A percentile compares a stretch with the other conserved stretches of the same genome.
phyloP scores from a whole-genome alignment of 2,113 vertebrate species.

The Psilopsiagon aymara region DNA sequence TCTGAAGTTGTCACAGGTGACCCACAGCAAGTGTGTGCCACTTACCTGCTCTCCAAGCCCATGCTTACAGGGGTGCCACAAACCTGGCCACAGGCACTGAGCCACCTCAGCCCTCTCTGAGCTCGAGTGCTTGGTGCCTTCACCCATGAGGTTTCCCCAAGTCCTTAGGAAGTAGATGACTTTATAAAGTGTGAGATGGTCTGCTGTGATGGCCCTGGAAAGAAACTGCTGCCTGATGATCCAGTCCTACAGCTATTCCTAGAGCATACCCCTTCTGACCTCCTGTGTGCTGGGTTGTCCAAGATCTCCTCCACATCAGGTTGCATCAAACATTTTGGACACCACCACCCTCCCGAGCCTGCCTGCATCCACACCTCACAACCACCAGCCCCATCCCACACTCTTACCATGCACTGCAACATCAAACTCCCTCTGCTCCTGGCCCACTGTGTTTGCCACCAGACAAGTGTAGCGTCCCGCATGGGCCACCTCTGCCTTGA shows the following conservation, averaged over 20 bases:
- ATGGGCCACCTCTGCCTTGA: constrained; percentile 13
- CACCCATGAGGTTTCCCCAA: not conserved
- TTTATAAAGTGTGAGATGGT: not conserved
- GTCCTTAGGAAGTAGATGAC: not conserved
- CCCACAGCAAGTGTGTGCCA: not conserved
- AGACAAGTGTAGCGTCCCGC: constrained; percentile 72
- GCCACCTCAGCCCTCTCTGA: not conserved
- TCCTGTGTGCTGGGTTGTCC: accelerated
- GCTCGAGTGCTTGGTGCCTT: not conserved
- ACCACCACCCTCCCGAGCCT: not conserved
- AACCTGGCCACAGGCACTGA: not conserved
- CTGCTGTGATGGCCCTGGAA: not conserved
- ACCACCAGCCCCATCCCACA: not conserved
- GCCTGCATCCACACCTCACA: not conserved
- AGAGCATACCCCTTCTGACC: not conserved
- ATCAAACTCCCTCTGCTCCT: constrained; percentile 60
- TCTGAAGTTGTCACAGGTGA: not conserved
- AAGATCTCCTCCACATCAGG: not conserved
- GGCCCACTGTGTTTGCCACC: constrained; percentile 19
- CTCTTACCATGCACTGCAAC: constrained; percentile 72
- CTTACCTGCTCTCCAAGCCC: not conserved
- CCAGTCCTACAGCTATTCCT: not conserved
- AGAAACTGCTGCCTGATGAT: not conserved
- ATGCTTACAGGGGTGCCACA: not conserved
- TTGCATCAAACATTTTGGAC: constrained; percentile 37